Evolutionary conservation across 1,140 invertebrate genomes (phyloP).

Genomic region (Caerostris darwini): DNA sequence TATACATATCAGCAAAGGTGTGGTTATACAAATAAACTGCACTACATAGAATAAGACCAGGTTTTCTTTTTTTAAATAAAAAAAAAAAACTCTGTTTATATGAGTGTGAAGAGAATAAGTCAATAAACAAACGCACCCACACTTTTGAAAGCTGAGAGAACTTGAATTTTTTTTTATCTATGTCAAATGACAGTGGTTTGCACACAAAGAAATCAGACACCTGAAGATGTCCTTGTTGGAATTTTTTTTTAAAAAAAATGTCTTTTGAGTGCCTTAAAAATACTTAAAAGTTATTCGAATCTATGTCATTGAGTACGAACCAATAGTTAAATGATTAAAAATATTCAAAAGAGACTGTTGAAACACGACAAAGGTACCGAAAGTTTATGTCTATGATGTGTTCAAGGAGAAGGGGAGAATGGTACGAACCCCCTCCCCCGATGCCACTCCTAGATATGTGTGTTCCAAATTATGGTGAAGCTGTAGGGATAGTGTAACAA

Average conservation of each 20-base stretch:
- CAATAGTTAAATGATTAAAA: neutral
- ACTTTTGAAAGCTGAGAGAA: neutral
- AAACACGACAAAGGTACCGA: too few species aligned
- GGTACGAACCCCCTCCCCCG: too few species aligned
- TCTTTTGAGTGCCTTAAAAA: neutral
- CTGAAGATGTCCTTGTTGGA: neutral
- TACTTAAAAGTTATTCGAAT: neutral
- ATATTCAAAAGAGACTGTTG: too few species aligned
- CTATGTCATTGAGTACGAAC: neutral
- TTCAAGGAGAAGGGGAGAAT: too few species aligned
- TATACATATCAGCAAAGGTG: neutral
- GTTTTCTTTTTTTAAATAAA: neutral
- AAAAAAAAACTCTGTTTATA: conserved; percentile 19
- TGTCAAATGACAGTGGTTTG: neutral
- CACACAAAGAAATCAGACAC: neutral
- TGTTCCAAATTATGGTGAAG: too few species aligned
- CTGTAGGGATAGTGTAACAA: too few species aligned
- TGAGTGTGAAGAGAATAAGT: neutral
- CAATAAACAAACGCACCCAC: conserved; percentile 16
- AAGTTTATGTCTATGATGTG: too few species aligned
- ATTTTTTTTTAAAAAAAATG: too few species aligned
- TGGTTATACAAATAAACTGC: neutral
- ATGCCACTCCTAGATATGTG: too few species aligned
- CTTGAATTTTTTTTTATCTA: neutral
- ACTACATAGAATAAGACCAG: neutral